Percentiles rank a stretch among this genome's conserved stretches.
These are phyloP conservation scores for Torymus auratus DNA, from an alignment of 2,888 invertebrate genomes.

Conservation along the genomic window DNA sequence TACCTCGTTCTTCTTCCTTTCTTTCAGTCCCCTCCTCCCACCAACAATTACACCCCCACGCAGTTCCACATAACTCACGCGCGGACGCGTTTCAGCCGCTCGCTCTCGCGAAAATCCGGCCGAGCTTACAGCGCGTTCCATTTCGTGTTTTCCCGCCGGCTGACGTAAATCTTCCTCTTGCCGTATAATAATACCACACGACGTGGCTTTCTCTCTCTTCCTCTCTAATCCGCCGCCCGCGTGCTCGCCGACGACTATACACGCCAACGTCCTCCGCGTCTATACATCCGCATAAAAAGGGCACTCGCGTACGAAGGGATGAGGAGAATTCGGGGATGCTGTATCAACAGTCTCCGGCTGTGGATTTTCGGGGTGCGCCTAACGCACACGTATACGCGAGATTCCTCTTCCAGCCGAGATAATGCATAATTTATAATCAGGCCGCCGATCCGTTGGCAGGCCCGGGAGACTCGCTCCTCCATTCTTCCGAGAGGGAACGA, in stretches of 20 bases:
- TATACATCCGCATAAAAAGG: slow-evolving; percentile 4
- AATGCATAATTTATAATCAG: slow-evolving; percentile 76
- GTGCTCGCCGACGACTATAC: neutral
- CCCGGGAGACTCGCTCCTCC: slow-evolving; percentile 58
- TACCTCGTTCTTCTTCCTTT: neutral
- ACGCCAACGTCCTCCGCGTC: neutral
- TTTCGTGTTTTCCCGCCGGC: slow-evolving; percentile 16
- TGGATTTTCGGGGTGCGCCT: slow-evolving; percentile 45
- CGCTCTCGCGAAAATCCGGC: slow-evolving; percentile 28
- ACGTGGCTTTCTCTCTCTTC: too few relatives aligned
- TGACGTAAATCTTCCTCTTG: slow-evolving; percentile 17
- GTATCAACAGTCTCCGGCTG: slow-evolving; percentile 42
- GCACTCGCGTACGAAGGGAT: neutral
- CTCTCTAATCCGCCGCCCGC: slow-evolving; percentile 46
- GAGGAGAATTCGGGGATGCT: slow-evolving; percentile 45
- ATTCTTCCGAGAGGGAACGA: slow-evolving; percentile 9
- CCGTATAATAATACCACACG: slow-evolving; percentile 4
- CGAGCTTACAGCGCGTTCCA: slow-evolving; percentile 35
- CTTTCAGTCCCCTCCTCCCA: neutral
- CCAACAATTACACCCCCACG: slow-evolving; percentile 22
- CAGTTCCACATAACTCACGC: slow-evolving; percentile 31
- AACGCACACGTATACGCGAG: slow-evolving; percentile 29
- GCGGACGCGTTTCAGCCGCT: slow-evolving; percentile 16
- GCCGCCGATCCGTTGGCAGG: slow-evolving; percentile 66
- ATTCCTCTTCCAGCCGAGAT: slow-evolving; percentile 51